phyloP scores from a whole-genome alignment of 2,113 vertebrate species.

The Burhinus bistriatus region DNA sequence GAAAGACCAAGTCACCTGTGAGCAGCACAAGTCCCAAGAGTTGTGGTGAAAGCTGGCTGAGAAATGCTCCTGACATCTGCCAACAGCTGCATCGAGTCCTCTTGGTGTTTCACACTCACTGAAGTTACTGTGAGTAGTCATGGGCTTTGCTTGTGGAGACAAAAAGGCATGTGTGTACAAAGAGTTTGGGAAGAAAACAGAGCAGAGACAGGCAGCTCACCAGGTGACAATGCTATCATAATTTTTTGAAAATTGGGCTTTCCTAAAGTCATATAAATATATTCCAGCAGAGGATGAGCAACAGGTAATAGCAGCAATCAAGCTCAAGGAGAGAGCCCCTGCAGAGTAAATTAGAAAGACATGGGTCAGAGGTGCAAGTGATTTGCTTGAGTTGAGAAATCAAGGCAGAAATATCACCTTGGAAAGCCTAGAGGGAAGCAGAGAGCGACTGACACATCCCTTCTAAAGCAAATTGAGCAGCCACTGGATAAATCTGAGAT shows the following conservation, averaged over 20 bases:
- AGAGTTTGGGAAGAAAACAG: not conserved
- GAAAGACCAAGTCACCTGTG: not conserved
- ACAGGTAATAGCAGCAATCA: not conserved
- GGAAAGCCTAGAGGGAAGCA: not conserved
- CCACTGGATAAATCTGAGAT: not conserved
- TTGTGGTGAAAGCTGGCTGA: not conserved
- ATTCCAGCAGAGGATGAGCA: not conserved
- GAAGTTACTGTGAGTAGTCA: not conserved
- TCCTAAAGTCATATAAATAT: not conserved
- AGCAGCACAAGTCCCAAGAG: accelerated
- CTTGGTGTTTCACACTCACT: not conserved
- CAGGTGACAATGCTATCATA: not conserved
- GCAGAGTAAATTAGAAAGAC: not conserved
- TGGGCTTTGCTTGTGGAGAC: not conserved
- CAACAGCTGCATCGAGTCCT: not conserved
- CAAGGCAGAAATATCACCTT: not conserved
- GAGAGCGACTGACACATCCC: not conserved
- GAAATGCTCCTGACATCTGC: not conserved
- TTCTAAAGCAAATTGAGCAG: not conserved
- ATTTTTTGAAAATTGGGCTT: not conserved
- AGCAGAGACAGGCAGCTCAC: not conserved
- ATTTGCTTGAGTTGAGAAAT: not conserved
- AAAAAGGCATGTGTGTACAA: not conserved
- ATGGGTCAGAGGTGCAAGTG: not conserved
- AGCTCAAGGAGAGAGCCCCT: not conserved